Base-by-base conservation (phyloP, 1,140 invertebrate genomes). In the Sminthurinus signatus region DNA sequence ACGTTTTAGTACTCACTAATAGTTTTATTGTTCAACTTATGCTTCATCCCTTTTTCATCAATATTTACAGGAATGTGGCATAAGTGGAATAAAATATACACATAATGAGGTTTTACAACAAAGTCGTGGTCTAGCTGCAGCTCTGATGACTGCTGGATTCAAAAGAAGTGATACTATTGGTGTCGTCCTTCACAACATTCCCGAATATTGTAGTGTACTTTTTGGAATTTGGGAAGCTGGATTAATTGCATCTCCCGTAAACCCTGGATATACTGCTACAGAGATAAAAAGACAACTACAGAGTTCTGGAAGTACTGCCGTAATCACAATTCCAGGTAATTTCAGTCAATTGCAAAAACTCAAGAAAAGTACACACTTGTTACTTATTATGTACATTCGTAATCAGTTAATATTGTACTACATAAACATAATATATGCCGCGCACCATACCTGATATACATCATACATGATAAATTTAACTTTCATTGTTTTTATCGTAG, bases 271-370 rank as follows among this genome's bases (percentile, higher is more conserved):
- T 32, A 60, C 28, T 25, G 3, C 32, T 21, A 90, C 86, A 64
- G 90, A 93, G 80, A 83, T 93, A n/a, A 76, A 79, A 25, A 81
- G 82, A 17, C 89, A 91, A 74, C 69, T 93, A 29, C 73, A 78
- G 60, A 79, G 83, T 62, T 83, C 83, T 2, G 78, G 81, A 3
- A 81, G 83, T 17, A 87, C 85, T 74, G 83, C 81, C 5, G 76
- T 91, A 5, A 80, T 93, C n/a, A 84, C 87, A 14, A 80, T 82
- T 0, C 77, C 80, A 15, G n/a, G n/a, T n/a, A n/a, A n/a, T n/a
- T n/a, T n/a, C n/a, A n/a, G n/a, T n/a, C n/a, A n/a, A n/a, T n/a
- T n/a, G n/a, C n/a, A n/a, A n/a, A n/a, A n/a, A n/a, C n/a, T n/a
- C n/a, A n/a, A n/a, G n/a, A n/a, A n/a, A n/a, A n/a, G n/a, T n/a